Evolutionary conservation across 2,888 invertebrate genomes (phyloP), one percentile per base, ranked within the genome.

Genomic region (Ectobius pallidus): DNA sequence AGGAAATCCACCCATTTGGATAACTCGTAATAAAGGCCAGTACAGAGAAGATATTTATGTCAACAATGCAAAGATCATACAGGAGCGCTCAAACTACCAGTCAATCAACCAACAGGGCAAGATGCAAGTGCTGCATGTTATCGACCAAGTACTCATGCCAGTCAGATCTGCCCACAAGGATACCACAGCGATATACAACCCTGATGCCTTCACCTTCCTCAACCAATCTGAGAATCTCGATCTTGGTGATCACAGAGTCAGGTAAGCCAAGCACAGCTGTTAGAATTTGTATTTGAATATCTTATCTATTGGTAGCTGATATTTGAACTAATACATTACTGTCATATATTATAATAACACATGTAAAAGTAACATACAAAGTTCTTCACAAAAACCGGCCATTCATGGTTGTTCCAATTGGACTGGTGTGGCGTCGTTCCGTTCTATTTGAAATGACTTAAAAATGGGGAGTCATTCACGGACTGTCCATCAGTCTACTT

Each of bases 1-100:
- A 73, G 95, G 94, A 20, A 94, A 93, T 84, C 94, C 94, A 0
- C 93, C 94, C 0, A 84, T 95, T 69, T 95, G 94, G 91, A 90
- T 95, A 75, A 94, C 94, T 68, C 87, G 89, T 76, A 88, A 77
- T 44, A 86, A 86, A 62, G 79, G 82, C 3, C 86, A 87, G 82
- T 89, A 89, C 78, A 82, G 84, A 55, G 88, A 91, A 73, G 93
- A 94, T 77, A 89, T 94, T 78, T 96, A 89, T 83, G 90, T 96
- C 75, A 96, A 96, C 84, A 95, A 96, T 82, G 96, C 95, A 1
- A 90, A 90, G 80, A 88, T 96, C 69, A 85, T 92, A 78, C 86
- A 89, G 73, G 87, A 89, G 62, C 86, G 90, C 73, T 92, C 93
- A 25, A 86, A 89, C 80, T 89, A 89, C 79, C 86, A 88, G 78